Percentiles rank a stretch among this genome's conserved stretches.
Conservation (phyloP, 2,113 vertebrate species). For the Chinchilla lanigera region DNA sequence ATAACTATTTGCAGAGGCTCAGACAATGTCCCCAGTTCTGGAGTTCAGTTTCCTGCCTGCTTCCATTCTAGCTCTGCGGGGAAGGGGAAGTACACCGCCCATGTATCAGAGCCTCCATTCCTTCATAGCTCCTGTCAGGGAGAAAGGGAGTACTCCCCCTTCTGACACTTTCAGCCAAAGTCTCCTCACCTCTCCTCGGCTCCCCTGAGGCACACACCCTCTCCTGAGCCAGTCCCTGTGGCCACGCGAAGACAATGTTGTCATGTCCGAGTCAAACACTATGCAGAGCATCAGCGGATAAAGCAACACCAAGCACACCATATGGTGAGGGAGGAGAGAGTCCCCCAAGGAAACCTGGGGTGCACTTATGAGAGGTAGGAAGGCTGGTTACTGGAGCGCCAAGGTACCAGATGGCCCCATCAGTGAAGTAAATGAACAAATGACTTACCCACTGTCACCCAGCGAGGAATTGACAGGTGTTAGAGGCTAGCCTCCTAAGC, state of each 20-base stretch:
- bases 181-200: background rate
- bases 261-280: background rate
- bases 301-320: background rate
- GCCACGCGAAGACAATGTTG: background rate
- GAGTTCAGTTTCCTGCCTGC: background rate
- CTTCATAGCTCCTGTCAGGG: background rate
- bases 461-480: constrained; percentile 26
- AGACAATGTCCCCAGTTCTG: background rate
- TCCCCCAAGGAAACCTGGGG: background rate
- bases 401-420: constrained; percentile 10
- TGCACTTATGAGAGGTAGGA: background rate
- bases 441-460: constrained; percentile 42
- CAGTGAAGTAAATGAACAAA: constrained; percentile 39
- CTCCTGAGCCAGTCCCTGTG: background rate
- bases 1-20: background rate
- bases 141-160: background rate
- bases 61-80: background rate
- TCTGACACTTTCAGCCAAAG: background rate
- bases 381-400: background rate
- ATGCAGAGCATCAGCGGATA: background rate
- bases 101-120: background rate
- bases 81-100: background rate
- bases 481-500: background rate
- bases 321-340: background rate
- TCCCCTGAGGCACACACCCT: background rate